These are phyloP conservation scores for Odontothrips loti DNA, from an alignment of 2,888 invertebrate species.

Conservation along the genomic window DNA sequence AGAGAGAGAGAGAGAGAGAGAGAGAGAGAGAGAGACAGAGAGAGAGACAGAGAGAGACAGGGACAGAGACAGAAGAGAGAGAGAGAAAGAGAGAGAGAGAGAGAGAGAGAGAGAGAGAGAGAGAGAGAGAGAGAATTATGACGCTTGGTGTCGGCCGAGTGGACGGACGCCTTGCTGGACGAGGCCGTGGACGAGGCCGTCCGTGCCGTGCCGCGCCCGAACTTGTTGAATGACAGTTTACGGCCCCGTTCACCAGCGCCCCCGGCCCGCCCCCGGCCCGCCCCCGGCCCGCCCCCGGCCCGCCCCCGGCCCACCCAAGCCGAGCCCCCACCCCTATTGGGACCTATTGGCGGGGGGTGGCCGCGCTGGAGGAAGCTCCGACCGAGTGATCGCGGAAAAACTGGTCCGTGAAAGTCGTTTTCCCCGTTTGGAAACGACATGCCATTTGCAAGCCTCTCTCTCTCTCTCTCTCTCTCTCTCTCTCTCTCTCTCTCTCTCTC, in stretches of 20 bases:
- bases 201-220: neutral
- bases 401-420: neutral
- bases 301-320: neutral
- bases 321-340: neutral
- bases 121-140: neutral
- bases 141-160: neutral
- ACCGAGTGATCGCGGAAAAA: neutral
- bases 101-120: neutral
- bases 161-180: neutral
- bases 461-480: too few relatives aligned
- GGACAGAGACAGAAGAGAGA: neutral
- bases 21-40: neutral
- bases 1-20: neutral
- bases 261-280: neutral
- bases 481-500: too few relatives aligned
- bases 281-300: neutral
- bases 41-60: too few relatives aligned
- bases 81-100: neutral
- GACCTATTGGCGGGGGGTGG: neutral
- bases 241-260: neutral
- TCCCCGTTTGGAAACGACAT: neutral
- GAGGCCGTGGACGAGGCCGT: too few relatives aligned
- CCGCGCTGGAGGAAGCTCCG: neutral
- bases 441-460: neutral
- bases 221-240: slow-evolving; percentile 25